phyloP scores from a whole-genome alignment of 1,140 invertebrate genomes.

The Chrysopa pallens region DNA sequence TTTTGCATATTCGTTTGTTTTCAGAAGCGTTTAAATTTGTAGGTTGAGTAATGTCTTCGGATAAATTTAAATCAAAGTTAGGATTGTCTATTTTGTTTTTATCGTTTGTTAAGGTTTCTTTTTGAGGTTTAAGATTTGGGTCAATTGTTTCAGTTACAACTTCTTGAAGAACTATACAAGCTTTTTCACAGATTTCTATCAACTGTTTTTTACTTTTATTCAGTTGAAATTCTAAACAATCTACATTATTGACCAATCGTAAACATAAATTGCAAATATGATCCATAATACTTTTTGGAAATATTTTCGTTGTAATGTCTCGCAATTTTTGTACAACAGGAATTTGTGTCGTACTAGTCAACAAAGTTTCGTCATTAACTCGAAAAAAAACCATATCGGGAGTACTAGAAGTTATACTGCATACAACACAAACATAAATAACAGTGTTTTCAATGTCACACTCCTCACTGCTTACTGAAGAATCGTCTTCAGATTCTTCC shows the following conservation, averaged over 20 bases:
- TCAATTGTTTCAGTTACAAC: neutral
- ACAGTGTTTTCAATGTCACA: slow-evolving; percentile 5
- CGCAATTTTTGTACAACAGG: slow-evolving; percentile 14
- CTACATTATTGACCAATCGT: slow-evolving; percentile 16
- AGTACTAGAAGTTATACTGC: slow-evolving; percentile 13
- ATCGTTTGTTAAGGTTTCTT: neutral
- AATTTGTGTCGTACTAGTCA: slow-evolving; percentile 18
- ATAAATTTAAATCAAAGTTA: slow-evolving; percentile 2
- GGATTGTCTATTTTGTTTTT: slow-evolving; percentile 1
- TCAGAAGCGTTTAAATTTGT: slow-evolving; percentile 1
- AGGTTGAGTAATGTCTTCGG: slow-evolving; percentile 9
- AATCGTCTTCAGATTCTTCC: slow-evolving; percentile 17
- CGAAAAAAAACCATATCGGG: slow-evolving; percentile 16
- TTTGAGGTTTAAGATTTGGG: neutral
- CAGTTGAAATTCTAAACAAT: slow-evolving; percentile 16
- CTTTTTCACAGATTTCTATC: slow-evolving; percentile 10
- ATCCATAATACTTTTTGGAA: slow-evolving; percentile 6
- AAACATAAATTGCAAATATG: slow-evolving; percentile 18
- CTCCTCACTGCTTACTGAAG: slow-evolving; percentile 11
- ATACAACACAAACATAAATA: slow-evolving; percentile 13
- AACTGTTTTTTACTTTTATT: slow-evolving; percentile 11
- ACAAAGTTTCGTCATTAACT: slow-evolving; percentile 11
- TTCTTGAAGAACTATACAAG: slow-evolving; percentile 3
- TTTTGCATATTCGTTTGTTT: neutral
- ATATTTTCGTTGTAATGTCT: slow-evolving; percentile 7